Conservation (phyloP, 2,888 invertebrate genomes). For the Carabus problematicus region DNA sequence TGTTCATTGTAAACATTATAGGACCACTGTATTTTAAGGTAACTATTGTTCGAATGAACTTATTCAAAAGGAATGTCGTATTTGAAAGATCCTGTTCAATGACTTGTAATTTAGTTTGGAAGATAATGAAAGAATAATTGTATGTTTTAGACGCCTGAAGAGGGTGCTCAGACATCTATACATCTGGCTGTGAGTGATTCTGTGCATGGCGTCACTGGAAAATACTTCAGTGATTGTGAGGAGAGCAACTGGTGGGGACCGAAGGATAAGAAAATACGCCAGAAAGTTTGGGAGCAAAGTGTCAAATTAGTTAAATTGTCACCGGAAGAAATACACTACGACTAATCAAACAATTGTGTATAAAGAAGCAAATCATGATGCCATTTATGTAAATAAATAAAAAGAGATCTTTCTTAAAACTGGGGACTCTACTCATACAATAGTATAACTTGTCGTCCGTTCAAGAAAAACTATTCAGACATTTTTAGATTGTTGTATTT, state of each 20-base stretch:
- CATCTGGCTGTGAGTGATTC: conserved; percentile 79
- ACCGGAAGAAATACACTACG: conserved; percentile 62
- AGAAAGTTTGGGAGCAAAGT: conserved; percentile 84
- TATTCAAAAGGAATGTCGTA: not conserved
- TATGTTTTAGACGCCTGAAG: conserved; percentile 72
- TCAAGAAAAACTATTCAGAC: too few species aligned
- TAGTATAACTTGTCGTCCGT: too few species aligned
- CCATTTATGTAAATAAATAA: too few species aligned
- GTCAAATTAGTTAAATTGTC: conserved; percentile 75
- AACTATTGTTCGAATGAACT: not conserved
- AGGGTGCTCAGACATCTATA: conserved; percentile 83
- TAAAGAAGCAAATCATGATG: too few species aligned
- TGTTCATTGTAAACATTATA: not conserved
- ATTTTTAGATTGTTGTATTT: too few species aligned
- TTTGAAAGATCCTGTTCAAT: not conserved
- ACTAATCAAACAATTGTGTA: conserved; percentile 1
- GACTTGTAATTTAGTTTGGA: not conserved
- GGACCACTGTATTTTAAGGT: conserved; percentile 17
- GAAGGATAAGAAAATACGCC: conserved; percentile 71
- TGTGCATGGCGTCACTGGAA: conserved; percentile 73
- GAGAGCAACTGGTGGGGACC: conserved; percentile 66
- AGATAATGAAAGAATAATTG: not conserved
- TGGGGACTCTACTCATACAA: too few species aligned
- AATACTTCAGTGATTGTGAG: conserved; percentile 82
- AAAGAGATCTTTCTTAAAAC: too few species aligned